A percentile compares a stretch with the other conserved stretches of the same genome.
Evolutionary conservation across 2,113 vertebrate genomes (phyloP).

Genomic region (Collichthys lucidus): DNA sequence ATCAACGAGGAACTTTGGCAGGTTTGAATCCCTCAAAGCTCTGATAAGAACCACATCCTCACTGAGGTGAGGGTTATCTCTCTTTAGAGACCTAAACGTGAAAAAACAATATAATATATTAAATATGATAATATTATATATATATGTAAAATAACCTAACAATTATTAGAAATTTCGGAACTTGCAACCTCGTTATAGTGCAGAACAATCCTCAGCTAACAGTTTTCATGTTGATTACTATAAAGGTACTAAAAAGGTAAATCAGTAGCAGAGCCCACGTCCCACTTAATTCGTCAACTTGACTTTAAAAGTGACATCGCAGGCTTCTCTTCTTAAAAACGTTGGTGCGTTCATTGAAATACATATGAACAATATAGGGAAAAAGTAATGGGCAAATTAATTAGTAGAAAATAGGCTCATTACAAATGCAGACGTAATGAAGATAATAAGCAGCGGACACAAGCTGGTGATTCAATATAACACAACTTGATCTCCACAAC

Average conservation of each 20-base stretch:
- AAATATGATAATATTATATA: too few relatives aligned
- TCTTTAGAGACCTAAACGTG: slow-evolving; percentile 85
- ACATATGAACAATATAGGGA: neutral
- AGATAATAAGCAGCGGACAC: neutral
- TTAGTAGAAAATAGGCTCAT: slow-evolving; percentile 12
- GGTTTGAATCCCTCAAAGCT: slow-evolving; percentile 89
- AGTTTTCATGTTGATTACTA: neutral
- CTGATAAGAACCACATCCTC: slow-evolving; percentile 90
- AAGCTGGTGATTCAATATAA: slow-evolving; percentile 25
- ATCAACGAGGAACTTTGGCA: slow-evolving; percentile 90
- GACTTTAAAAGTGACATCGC: neutral
- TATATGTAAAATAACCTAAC: too few relatives aligned
- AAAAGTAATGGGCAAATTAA: neutral
- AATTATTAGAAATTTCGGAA: neutral
- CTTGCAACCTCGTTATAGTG: neutral
- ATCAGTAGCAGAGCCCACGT: too few relatives aligned
- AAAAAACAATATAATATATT: neutral
- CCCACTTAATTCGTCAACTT: neutral
- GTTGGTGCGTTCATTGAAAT: neutral
- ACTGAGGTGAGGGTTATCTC: slow-evolving; percentile 85
- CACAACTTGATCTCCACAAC: neutral
- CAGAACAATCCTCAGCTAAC: neutral
- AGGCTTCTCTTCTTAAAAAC: neutral
- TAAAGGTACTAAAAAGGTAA: too few relatives aligned
- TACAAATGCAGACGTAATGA: slow-evolving; percentile 21